Evolutionary conservation across 1,140 invertebrate species (phyloP), one percentile per base, ranked within the genome.

Genomic region (Delia radicum): DNA sequence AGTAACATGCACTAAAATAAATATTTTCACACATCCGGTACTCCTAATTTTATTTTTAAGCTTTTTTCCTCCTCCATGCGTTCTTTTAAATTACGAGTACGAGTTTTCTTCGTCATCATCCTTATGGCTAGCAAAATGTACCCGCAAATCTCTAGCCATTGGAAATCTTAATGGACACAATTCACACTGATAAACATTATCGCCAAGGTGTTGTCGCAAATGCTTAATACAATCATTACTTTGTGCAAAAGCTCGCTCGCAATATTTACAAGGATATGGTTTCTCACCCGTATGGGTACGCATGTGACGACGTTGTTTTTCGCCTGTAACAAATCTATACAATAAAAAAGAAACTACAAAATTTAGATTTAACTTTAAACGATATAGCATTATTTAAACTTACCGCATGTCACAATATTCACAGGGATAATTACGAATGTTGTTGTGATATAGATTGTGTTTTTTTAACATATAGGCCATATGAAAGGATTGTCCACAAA

Each of bases 401-500:
- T n/a, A n/a, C n/a, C 75, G 62, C 63, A 77, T 73, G 28, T 74
- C 72, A 46, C 86, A 87, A 78, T 80, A 80, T 67, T 81, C 81
- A 77, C 86, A 87, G 48, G 81, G 77, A 79, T 89, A 90, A 0
- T 90, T 89, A 78, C 90, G 90, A 79, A 90, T 89, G 26, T 89
- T 89, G 10, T 89, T 90, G 78, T 91, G 90, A n/a, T 88, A 88
- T 42, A 87, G 81, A 80, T 86, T 85, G 77, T 90, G 89, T 24
- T 90, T 91, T 79, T 87, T 93, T 82, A 89, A 88, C 0, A 88
- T 92, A 80, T 90, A 91, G 6, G 90, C 88, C 77, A 92, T 93
- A 0, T 91, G 92, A 80, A 94, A 93, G 2, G 90, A 87, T 48
- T 91, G 89, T 31, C 90, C 91, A 78, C 93, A 94, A 3, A 91